phyloP scores from a whole-genome alignment of 2,113 vertebrate genomes.

The Ahaetulla prasina region DNA sequence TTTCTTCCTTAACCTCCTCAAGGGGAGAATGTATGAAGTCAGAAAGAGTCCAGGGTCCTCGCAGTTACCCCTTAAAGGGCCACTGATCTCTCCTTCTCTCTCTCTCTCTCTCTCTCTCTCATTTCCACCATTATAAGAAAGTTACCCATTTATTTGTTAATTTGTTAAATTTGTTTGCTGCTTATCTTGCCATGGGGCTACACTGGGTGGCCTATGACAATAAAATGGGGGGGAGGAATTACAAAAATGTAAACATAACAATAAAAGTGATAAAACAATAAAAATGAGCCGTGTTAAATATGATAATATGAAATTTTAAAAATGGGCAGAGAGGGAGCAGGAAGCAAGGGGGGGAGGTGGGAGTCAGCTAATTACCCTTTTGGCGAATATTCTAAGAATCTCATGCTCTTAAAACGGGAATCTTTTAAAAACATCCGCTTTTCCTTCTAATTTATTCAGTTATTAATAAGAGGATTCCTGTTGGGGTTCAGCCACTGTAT shows the following conservation, averaged over 20 bases:
- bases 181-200: neutral
- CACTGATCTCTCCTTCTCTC: neutral
- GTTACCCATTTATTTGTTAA: neutral
- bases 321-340: neutral
- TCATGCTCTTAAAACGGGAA: neutral
- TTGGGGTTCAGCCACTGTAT: neutral
- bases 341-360: neutral
- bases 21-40: neutral
- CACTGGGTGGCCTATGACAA: neutral
- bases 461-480: neutral
- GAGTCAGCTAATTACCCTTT: neutral
- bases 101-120: neutral
- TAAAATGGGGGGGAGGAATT: neutral
- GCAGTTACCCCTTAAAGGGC: neutral
- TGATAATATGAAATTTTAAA: neutral
- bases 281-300: neutral
- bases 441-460: neutral
- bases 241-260: neutral
- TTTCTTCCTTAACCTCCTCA: neutral
- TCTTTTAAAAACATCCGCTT: neutral
- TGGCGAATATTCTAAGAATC: neutral
- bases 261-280: neutral
- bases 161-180: neutral
- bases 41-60: neutral
- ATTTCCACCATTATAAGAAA: neutral